Evolutionary conservation across 1,140 invertebrate genomes (phyloP).

Genomic region (Megathymus violae): DNA sequence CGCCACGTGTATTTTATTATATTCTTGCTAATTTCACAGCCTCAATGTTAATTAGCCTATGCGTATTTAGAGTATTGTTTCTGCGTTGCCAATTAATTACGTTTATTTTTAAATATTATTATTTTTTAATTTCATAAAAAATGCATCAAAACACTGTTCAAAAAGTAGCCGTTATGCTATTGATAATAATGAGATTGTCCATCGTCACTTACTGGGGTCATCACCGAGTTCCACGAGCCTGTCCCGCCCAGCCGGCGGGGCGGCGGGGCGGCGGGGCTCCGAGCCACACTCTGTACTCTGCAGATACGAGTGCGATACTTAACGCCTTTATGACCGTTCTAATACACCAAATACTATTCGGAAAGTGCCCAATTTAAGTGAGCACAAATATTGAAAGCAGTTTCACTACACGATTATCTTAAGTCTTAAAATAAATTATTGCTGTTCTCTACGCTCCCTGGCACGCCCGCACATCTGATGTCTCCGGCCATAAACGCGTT

Average conservation of each 20-base stretch:
- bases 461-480: neutral
- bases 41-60: constrained; percentile 82
- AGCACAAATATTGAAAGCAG: constrained; percentile 29
- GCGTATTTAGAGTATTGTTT: constrained; percentile 82
- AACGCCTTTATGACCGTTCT: constrained; percentile 30
- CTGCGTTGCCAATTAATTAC: constrained; percentile 81
- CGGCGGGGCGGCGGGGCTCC: constrained; percentile 32
- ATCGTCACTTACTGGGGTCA: constrained; percentile 71
- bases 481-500: constrained; percentile 49
- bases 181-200: constrained; percentile 75
- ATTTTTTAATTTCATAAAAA: constrained; percentile 77
- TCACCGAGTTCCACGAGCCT: no score
- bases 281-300: constrained; percentile 9
- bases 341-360: constrained; percentile 24
- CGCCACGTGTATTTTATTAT: constrained; percentile 77
- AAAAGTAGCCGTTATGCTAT: constrained; percentile 81
- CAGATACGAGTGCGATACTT: constrained; percentile 5
- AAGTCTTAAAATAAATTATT: constrained; percentile 34
- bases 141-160: constrained; percentile 81
- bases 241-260: no score
- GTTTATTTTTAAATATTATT: constrained; percentile 69
- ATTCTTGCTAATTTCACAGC: constrained; percentile 83
- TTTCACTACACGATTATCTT: constrained; percentile 30
- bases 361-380: constrained; percentile 32
- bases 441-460: constrained; percentile 24